These are phyloP conservation scores for Drosophila siamana DNA, from an alignment of 2,888 invertebrate species.

Conservation along the genomic window DNA sequence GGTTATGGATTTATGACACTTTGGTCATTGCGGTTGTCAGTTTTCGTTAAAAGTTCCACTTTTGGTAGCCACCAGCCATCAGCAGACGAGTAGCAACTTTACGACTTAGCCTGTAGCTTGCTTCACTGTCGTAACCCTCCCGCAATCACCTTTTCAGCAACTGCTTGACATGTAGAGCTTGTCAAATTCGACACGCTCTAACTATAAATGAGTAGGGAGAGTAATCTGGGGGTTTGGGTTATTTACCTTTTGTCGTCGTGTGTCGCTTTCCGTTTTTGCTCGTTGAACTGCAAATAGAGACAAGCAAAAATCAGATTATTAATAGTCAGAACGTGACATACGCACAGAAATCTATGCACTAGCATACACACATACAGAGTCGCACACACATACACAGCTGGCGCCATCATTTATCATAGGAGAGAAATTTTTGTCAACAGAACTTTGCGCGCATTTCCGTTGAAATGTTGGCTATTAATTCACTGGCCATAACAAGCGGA, in stretches of 20 bases:
- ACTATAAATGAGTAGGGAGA: constrained; percentile 48
- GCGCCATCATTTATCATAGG: constrained; percentile 68
- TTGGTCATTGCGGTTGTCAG: constrained; percentile 77
- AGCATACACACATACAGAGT: constrained; percentile 14
- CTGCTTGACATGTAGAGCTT: constrained; percentile 37
- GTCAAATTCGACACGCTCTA: constrained; percentile 66
- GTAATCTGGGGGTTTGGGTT: constrained; percentile 1
- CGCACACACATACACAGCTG: constrained; percentile 13
- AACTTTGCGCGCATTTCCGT: constrained; percentile 70
- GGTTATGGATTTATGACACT: constrained; percentile 82
- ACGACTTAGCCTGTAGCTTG: constrained; percentile 39
- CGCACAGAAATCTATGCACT: constrained; percentile 39
- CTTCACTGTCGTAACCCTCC: neutral
- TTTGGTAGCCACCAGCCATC: neutral
- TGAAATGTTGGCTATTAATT: constrained; percentile 70
- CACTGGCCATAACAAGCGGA: constrained; percentile 58
- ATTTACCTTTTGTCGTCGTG: constrained; percentile 48
- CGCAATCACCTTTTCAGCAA: neutral
- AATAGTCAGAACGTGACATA: constrained; percentile 73
- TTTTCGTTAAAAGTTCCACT: constrained; percentile 72
- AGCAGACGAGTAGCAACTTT: constrained; percentile 15
- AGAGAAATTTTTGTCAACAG: constrained; percentile 48
- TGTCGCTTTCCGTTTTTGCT: constrained; percentile 34
- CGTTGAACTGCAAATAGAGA: constrained; percentile 75
- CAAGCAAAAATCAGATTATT: constrained; percentile 71